Conservation (phyloP, 2,888 invertebrate species). For the Tortrix viridana region DNA sequence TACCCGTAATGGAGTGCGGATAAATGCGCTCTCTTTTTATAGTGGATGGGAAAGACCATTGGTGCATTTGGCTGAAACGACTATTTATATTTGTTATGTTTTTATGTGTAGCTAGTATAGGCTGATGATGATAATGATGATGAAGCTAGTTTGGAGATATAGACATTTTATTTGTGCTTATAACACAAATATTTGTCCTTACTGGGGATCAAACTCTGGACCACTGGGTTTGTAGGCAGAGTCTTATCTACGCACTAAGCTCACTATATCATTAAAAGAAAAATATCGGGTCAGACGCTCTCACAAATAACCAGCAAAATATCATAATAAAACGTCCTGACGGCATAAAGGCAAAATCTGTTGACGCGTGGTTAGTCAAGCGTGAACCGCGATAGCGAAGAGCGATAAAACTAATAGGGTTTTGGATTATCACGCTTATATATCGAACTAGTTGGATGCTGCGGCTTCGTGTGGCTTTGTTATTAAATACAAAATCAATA, state of each 20-base stretch:
- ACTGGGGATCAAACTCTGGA: no score
- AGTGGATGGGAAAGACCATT: neutral
- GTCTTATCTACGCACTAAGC: no score
- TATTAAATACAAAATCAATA: neutral
- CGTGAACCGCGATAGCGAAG: slow-evolving; percentile 57
- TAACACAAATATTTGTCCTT: no score
- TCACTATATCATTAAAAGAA: no score
- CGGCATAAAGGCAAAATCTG: slow-evolving; percentile 39
- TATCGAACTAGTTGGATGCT: slow-evolving; percentile 6
- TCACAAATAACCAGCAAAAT: neutral
- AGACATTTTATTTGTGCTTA: no score
- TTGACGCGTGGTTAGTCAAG: slow-evolving; percentile 51
- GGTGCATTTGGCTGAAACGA: no score
- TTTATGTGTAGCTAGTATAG: no score
- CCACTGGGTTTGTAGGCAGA: no score
- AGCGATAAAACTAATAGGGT: slow-evolving; percentile 64
- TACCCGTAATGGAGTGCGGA: slow-evolving; percentile 53
- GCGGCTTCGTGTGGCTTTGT: slow-evolving; percentile 1
- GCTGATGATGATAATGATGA: no score
- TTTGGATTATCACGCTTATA: slow-evolving; percentile 52
- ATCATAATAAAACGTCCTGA: slow-evolving; percentile 9
- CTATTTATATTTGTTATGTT: no score
- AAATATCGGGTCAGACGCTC: no score
- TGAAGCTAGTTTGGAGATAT: no score
- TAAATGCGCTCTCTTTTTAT: slow-evolving; percentile 25